Base-by-base conservation (phyloP, 37 sponge, comb jelly and placozoan genomes). In the Geodia barretti region DNA sequence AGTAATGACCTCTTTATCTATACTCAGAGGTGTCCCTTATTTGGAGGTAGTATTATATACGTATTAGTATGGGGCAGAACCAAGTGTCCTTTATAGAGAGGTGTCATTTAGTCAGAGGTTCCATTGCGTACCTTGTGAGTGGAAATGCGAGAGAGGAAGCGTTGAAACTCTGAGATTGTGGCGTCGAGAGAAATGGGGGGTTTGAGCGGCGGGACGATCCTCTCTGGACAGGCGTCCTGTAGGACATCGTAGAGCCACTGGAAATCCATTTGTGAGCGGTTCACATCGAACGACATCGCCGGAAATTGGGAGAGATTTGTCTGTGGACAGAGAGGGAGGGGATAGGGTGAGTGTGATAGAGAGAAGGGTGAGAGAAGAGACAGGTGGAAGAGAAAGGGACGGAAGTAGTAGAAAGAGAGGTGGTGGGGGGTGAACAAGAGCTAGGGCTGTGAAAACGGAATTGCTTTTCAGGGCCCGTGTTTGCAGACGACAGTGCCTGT, bases 121-220 rank as follows among this genome's bases (percentile, higher is more conserved):
- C 3, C 40, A 35, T 19, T 26, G 24, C 60, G 1, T 59, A 74
- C 69, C 43, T 61, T 89, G 82, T 94, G 95, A 40, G 73, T 34
- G 0, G 82, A 54, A 34, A 94, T 62, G 32, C 95, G 81, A 33
- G 92, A 83, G 62, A 94, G 82, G 75, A 94, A 94, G 62, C 95
- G 65, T 68, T 94, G 95, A 64, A 90, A 90, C 71, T 94, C 95
- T 25, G 91, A 84, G 64, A 94, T 84, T 41, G 95, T 94, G n/a
- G 92, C 95, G 81, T 82, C 78, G 23, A 90, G 83, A 7, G 95
- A 90, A 38, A 90, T 90, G 5, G 91, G 91, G 17, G 92, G 86
- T 42, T 73, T 84, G 7, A 94, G 83, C 19, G 91, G 95, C 0
- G 95, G 91, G 39, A 94, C 76, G 3, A 88, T 78, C 30, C 91